Base-by-base conservation (phyloP, 2,888 invertebrate genomes). In the Xylota sylvarum region DNA sequence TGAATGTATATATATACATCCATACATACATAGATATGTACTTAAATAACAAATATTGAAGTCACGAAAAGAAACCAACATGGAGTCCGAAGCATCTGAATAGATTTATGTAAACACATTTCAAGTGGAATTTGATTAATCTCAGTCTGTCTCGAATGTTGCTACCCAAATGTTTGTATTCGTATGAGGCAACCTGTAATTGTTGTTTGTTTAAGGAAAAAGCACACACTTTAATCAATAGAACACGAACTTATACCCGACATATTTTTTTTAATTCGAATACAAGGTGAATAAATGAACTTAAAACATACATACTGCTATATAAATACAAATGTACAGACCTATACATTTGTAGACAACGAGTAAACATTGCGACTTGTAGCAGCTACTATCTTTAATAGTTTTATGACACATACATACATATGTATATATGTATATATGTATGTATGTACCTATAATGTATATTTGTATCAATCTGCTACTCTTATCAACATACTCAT, bases 41-140 rank as follows among this genome's bases (percentile, higher is more conserved):
- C 65, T 73, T 78, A 35, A 48, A 78, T 14, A 86, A 58, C 64
- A 86, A 86, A 86, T 86, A 86, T 77, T 82, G 69, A 70, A 86
- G 86, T 86, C 86, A 86, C 86, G 86, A 86, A 86, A 82, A 73
- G 77, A 82, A 82, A 64, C 56, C 77, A 86, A 82, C n/a, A 82
- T 74, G 67, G 82, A 64, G 56, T 60, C 70, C 43, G 70, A 69
- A 62, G 48, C 37, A 19, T 50, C 56, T 60, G 72, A 81, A 81
- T 73, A 73, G 67, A 81, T 72, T 64, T 73, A 81, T 62, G 82
- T 72, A 86, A 78, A 86, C 73, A 86, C 67, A 73, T 52, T 77
- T 82, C 69, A 73, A 86, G 50, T 78, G 82, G 78, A 86, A 82
- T 86, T 82, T 77, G 72, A 86, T 82, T 86, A 77, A 82, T 73